A percentile compares a stretch with the other conserved stretches of the same genome.
phyloP scores from a whole-genome alignment of 2,113 vertebrate genomes.

The Hypanus sabinus region DNA sequence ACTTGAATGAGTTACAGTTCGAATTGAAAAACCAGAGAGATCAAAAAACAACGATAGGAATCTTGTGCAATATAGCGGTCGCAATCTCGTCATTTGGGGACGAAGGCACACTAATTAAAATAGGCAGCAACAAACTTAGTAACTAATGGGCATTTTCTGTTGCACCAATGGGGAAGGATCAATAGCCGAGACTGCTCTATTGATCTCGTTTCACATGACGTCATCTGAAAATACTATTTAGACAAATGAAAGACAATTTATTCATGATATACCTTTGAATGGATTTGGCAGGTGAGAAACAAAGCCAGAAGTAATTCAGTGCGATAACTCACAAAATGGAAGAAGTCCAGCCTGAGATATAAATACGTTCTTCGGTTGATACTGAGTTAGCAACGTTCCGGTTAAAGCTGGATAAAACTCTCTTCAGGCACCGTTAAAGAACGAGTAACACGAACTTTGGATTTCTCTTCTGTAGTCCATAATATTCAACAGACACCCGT shows the following conservation, averaged over 20 bases:
- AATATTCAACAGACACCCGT: neutral
- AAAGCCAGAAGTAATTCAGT: neutral
- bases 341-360: neutral
- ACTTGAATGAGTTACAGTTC: constrained; percentile 20
- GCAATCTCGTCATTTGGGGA: neutral
- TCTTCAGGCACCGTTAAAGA: neutral
- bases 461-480: neutral
- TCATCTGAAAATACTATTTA: neutral
- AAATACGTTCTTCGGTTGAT: neutral
- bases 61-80: neutral
- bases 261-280: neutral
- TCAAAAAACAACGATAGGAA: neutral
- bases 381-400: neutral
- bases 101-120: neutral
- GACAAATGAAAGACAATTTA: neutral
- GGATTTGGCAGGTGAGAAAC: neutral
- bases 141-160: neutral
- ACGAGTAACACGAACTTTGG: neutral
- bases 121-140: neutral
- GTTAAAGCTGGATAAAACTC: neutral
- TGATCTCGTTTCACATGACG: neutral
- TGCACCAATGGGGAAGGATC: neutral
- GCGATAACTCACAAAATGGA: neutral
- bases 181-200: neutral
- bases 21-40: neutral